phyloP scores from a whole-genome alignment of 2,888 invertebrate species.

The Scotopteryx bipunctaria region DNA sequence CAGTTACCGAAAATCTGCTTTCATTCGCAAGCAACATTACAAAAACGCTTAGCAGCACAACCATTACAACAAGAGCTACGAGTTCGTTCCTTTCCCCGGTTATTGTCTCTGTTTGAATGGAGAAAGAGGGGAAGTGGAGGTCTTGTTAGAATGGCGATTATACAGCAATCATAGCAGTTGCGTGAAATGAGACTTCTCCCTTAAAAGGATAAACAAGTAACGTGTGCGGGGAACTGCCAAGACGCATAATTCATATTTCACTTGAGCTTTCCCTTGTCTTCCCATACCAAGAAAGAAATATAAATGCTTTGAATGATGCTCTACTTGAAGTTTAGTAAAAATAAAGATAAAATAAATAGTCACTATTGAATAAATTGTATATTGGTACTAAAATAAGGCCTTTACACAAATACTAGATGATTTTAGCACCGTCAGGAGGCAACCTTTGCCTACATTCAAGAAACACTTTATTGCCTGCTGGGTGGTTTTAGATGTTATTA shows the following conservation, averaged over 20 bases:
- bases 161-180: constrained; percentile 80
- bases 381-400: too few species aligned
- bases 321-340: constrained; percentile 36
- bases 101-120: constrained; percentile 15
- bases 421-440: too few species aligned
- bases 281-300: constrained; percentile 48
- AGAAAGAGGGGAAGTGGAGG: constrained; percentile 39
- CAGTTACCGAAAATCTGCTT: constrained; percentile 67
- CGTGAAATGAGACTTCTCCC: constrained; percentile 78
- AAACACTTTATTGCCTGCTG: too few species aligned
- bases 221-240: constrained; percentile 79
- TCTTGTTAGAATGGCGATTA: constrained; percentile 62
- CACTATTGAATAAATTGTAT: not conserved
- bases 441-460: too few species aligned
- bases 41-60: constrained; percentile 58
- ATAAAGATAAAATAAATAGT: not conserved
- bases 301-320: constrained; percentile 41
- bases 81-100: constrained; percentile 37
- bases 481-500: too few species aligned
- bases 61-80: constrained; percentile 51
- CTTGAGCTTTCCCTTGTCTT: constrained; percentile 62
- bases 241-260: constrained; percentile 79
- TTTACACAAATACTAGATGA: too few species aligned
- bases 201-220: constrained; percentile 81
- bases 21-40: constrained; percentile 61